Evolutionary conservation across 2,888 invertebrate species (phyloP).

Genomic region (Mimumesa dahlbomi): DNA sequence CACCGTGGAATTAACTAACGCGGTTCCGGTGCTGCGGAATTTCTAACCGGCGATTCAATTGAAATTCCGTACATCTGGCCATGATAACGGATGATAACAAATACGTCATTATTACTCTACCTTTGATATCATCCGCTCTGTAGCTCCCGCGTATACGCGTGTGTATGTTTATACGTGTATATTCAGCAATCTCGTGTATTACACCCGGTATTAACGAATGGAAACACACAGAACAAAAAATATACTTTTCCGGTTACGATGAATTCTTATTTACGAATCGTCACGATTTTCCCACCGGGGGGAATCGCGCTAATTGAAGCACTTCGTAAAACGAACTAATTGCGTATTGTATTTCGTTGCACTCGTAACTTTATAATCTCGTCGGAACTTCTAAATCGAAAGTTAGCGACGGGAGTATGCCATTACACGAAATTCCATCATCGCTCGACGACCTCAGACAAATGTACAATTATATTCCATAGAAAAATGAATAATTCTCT

Average conservation of each 20-base stretch:
- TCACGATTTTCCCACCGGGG: constrained; percentile 6
- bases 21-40: constrained; percentile 29
- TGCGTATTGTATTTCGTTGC: constrained; percentile 26
- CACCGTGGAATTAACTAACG: constrained; percentile 37
- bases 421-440: no score
- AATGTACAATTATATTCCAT: no score
- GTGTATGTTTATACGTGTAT: no score
- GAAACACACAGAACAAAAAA: constrained; percentile 10
- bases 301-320: constrained; percentile 36
- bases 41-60: constrained; percentile 41
- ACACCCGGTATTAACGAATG: constrained; percentile 1
- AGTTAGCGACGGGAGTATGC: constrained; percentile 14
- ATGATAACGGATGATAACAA: constrained; percentile 50
- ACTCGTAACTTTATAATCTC: constrained; percentile 28
- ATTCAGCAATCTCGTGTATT: constrained; percentile 21
- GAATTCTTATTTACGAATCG: constrained; percentile 20
- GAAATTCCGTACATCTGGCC: constrained; percentile 49
- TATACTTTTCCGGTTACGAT: constrained; percentile 10
- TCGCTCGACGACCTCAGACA: no score
- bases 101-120: constrained; percentile 46
- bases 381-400: constrained; percentile 32
- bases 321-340: constrained; percentile 36
- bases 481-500: no score
- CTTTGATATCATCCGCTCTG: constrained; percentile 45
- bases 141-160: no score